Conservation (phyloP, 2,113 vertebrate genomes). For the Euleptes europaea region DNA sequence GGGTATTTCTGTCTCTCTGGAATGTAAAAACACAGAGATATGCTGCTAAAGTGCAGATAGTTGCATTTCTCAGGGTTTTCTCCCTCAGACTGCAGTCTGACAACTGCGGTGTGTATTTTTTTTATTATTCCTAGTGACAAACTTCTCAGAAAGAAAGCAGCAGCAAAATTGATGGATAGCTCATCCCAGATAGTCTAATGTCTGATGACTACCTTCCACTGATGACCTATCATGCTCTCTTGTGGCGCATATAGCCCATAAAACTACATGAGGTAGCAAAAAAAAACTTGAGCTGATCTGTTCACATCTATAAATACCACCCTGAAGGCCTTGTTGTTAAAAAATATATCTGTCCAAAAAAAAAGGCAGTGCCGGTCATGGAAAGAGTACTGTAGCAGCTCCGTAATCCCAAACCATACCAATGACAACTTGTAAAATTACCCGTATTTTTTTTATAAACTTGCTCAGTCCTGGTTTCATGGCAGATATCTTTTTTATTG, state of each 20-base stretch:
- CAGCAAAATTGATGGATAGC: conserved; percentile 27
- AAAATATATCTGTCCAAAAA: fast-evolving
- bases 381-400: not conserved
- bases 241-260: not conserved
- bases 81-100: conserved; percentile 16
- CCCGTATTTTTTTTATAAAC: not conserved
- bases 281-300: not conserved
- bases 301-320: conserved; percentile 1
- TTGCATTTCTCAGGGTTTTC: not conserved
- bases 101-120: conserved; percentile 46
- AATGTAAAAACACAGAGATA: conserved; percentile 44
- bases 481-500: not conserved
- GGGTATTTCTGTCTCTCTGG: conserved; percentile 63
- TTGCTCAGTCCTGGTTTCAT: not conserved
- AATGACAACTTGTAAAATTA: not conserved
- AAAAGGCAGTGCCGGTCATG: not conserved
- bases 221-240: not conserved
- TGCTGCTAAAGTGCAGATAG: conserved; percentile 32
- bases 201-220: conserved; percentile 9
- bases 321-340: not conserved
- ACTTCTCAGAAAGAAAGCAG: conserved; percentile 36
- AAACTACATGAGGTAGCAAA: not conserved
- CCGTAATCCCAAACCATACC: not conserved
- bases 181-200: conserved; percentile 36
- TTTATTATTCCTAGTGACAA: conserved; percentile 32